Conservation (phyloP, 2,797 vertebrate species). For the Acestrorhynchus altus region DNA sequence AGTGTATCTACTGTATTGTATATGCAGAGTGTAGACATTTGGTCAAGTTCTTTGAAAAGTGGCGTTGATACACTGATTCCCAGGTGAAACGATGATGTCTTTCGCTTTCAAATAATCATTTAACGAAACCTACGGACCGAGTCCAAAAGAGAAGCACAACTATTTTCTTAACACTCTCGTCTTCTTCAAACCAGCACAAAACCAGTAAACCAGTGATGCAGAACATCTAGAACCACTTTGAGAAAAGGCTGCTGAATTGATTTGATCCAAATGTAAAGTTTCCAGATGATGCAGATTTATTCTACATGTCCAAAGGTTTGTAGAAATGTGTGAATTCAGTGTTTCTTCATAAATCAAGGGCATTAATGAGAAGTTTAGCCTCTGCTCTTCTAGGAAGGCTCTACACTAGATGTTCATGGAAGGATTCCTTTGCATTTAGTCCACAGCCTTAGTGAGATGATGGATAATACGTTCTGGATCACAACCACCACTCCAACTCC, state of each 20-base stretch:
- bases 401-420: no score
- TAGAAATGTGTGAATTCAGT: no score
- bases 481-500: no score
- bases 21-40: constrained; percentile 17
- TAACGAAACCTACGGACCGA: constrained; percentile 10
- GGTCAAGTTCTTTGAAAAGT: not conserved
- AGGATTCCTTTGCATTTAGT: no score
- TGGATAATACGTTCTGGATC: no score
- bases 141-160: constrained; percentile 42
- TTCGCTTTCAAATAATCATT: not conserved
- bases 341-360: no score
- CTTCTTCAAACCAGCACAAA: constrained; percentile 31
- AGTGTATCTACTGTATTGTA: constrained; percentile 39
- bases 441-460: no score
- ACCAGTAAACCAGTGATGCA: not conserved
- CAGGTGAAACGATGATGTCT: constrained; percentile 7
- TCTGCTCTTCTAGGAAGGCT: no score
- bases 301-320: no score
- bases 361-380: no score
- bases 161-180: constrained; percentile 40
- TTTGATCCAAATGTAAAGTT: not conserved
- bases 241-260: not conserved
- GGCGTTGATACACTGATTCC: not conserved
- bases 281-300: no score
- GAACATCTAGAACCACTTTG: not conserved